phyloP scores from a whole-genome alignment of 2,888 invertebrate genomes.

The Heliconius ismenius region DNA sequence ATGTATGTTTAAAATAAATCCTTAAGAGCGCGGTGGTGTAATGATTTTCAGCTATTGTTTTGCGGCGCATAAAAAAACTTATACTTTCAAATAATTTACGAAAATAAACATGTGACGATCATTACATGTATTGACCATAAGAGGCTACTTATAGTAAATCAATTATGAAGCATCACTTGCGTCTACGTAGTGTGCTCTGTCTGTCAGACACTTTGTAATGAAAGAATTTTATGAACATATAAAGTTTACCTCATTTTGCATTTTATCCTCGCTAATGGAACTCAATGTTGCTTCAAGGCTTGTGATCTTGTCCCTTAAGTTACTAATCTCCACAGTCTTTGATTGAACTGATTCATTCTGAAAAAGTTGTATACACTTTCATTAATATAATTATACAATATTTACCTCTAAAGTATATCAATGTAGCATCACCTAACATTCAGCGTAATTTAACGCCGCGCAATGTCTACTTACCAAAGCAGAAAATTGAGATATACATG shows the following conservation, averaged over 20 bases:
- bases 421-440: not conserved
- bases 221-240: not conserved
- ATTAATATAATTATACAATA: not conserved
- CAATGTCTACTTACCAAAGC: too few species aligned
- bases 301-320: slow-evolving; percentile 87
- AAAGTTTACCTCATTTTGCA: slow-evolving; percentile 85
- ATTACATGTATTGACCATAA: too few species aligned
- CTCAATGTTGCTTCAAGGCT: slow-evolving; percentile 86
- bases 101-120: too few species aligned
- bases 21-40: too few species aligned
- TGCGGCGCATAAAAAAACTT: too few species aligned
- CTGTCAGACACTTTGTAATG: not conserved
- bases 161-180: too few species aligned
- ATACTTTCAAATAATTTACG: too few species aligned
- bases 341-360: slow-evolving; percentile 87
- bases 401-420: not conserved
- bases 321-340: slow-evolving; percentile 87
- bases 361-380: slow-evolving; percentile 8
- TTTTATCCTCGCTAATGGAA: slow-evolving; percentile 87
- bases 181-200: too few species aligned
- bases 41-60: too few species aligned
- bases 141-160: too few species aligned
- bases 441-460: not conserved
- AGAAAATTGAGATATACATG: too few species aligned
- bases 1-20: too few species aligned